Base-by-base conservation (phyloP, 2,113 vertebrate species). In the Morone saxatilis region DNA sequence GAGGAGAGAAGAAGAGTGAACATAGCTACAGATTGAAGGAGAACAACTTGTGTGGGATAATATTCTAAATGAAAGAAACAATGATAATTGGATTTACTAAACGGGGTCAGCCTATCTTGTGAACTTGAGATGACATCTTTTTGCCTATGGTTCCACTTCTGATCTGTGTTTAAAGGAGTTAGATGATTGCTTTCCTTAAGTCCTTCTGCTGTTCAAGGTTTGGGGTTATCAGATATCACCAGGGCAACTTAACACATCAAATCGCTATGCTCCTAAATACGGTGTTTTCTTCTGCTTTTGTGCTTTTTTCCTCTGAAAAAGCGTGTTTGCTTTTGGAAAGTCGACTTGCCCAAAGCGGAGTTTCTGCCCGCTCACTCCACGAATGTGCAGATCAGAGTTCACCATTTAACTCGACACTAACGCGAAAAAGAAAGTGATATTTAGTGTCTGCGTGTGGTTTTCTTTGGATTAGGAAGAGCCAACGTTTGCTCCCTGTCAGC, bases 131-230 rank as follows among this genome's bases (percentile, higher is more conserved):
- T 22, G 48, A 47, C 14, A 70, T 61, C 14, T 47, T 60, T 69
- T 69, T 16, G 17, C 45, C 62, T 36, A 0, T 16, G n/a, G 72
- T 57, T 81, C 51, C 47, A 2, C 70, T 76, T 78, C 76, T 73
- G 79, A 77, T 85, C 59, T 41, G 48, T 7, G 6, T 76, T 69
- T 83, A 31, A 73, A 76, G 73, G 45, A 67, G 45, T 19, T 19
- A 5, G 0, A 68, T 57, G 7, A 1, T 41, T 51, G n/a, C 31
- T 12, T 38, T 13, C n/a, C 51, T 66, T 48, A 38, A 25, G 54
- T 53, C 59, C 13, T 57, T 54, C 43, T 43, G 51, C 50, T 31
- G 19, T 56, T 51, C 36, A 20, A 77, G 31, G 63, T 66, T 73
- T 56, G 8, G 59, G 60, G 77, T 75, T 71, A 74, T 40, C 1